Conservation (phyloP, 2,797 vertebrate genomes). For the Poeciliopsis infans region DNA sequence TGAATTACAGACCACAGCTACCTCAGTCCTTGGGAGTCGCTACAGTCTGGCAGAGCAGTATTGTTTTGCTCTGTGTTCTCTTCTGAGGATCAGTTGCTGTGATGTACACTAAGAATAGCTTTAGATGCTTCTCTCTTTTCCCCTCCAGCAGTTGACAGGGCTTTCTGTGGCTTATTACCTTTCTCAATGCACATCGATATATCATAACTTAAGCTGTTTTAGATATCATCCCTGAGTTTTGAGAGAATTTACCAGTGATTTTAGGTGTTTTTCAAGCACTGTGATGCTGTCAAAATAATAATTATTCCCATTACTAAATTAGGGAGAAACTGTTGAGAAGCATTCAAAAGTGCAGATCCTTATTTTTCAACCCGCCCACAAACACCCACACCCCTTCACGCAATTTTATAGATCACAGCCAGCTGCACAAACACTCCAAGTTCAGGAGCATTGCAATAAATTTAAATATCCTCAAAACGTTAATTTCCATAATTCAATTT, state of each 20-base stretch:
- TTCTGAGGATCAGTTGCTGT: conserved; percentile 56
- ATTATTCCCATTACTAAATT: conserved; percentile 72
- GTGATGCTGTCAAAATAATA: conserved; percentile 70
- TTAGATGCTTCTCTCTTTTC: conserved; percentile 65
- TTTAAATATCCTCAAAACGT: background rate
- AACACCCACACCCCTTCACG: background rate
- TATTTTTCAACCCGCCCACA: conserved; percentile 1
- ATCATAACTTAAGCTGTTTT: conserved; percentile 63
- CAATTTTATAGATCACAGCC: background rate
- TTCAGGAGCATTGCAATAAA: background rate
- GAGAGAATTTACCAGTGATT: conserved; percentile 73
- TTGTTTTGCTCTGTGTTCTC: conserved; percentile 63
- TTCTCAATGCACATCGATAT: conserved; percentile 56
- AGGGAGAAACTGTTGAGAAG: conserved; percentile 31
- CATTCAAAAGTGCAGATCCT: conserved; percentile 53
- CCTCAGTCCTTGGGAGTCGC: conserved; percentile 61
- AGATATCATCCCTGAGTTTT: conserved; percentile 51
- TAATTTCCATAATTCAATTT: background rate
- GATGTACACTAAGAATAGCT: conserved; percentile 69
- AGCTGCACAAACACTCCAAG: conserved; percentile 25
- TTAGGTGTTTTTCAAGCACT: conserved; percentile 44
- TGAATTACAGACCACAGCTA: conserved; percentile 76
- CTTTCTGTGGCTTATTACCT: conserved; percentile 68
- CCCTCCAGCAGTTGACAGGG: conserved; percentile 52
- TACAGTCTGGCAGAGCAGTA: conserved; percentile 51